Base-by-base conservation (phyloP, 2,797 vertebrate genomes). In the Aeoliscus strigatus region DNA sequence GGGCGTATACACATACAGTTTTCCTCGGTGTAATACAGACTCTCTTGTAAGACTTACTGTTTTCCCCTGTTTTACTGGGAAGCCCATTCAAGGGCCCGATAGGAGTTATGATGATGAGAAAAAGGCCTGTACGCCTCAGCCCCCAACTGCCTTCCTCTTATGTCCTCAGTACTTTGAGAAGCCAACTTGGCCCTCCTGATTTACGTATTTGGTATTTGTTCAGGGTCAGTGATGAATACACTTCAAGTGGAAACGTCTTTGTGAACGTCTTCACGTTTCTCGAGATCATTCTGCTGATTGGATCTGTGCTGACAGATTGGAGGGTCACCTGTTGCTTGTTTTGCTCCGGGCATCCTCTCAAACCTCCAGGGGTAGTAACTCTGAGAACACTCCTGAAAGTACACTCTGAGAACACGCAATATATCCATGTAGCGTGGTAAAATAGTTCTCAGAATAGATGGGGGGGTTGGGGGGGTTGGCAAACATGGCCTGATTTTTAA, bases 101-200 rank as follows among this genome's bases (percentile, higher is more conserved):
- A 49, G 53, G 65, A 82, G 85, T 83, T 79, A 81, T 64, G 50
- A 59, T 79, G 60, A 82, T 83, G 70, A 75, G 67, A 77, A 81
- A 76, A 80, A 53, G 41, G 49, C 35, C 73, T 79, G 75, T 13
- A 2, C 14, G 31, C 39, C 35, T 32, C 24, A 57, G 24, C 47
- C 47, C 57, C 26, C 24, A 40, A 45, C 54, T 39, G 46, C 63
- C 57, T 51, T 54, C 45, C 33, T 53, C 28, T 47, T 37, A 51
- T 49, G 32, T 50, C 30, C 30, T 63, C 24, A 27, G 14, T 15
- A 33, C 26, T 48, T 59, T 6, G 10, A 51, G 59, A 21, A 38
- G 32, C 62, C 71, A 49, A 64, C 25, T 51, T 62, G 36, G 11
- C n/a, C 46, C 17, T 26, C 13, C 7, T 17, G 2, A 5, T 50